Evolutionary conservation across 1,140 invertebrate genomes (phyloP), one percentile per base, ranked within the genome.

Genomic region (Pseudomyrmex flavicornis): DNA sequence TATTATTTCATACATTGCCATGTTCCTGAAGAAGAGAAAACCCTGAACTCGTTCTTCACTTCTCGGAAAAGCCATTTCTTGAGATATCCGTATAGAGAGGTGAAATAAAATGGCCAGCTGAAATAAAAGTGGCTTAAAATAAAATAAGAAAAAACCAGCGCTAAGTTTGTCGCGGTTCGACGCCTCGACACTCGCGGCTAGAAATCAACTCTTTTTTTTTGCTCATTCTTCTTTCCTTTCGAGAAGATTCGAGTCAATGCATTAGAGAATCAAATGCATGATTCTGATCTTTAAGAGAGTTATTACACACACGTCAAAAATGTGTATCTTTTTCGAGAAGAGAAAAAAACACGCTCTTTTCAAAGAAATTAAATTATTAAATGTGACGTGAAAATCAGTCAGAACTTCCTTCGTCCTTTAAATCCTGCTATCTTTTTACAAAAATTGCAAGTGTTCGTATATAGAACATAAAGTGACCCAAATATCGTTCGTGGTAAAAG

Each of bases 1-100:
- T 80, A 80, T 66, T 80, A 80, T 80, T 80, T 80, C 56, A 80
- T 80, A 80, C 66, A 70, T 80, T n/a, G 76, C 54, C 66, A 70
- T 59, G 26, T 26, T 79, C 66, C 66, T 61, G 22, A 22, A 54
- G 0, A 35, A 35, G 35, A 56, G 56, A 59, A 70, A 80, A 22
- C 44, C 76, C 76, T 22, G 44, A 35, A 20, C 76, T 80, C 44
- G 66, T 66, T 80, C 48, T 72, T 56, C 76, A 59, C 68, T 80
- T 80, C 66, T 80, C 66, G 44, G 54, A n/a, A 72, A 72, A 80
- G 44, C 54, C 46, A 72, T 80, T 80, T 72, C 76, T 80, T 59
- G 66, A 44, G 54, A 80, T 80, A 80, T 72, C 44, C 66, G 76
- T 15, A 26, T 50, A 66, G 44, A 15, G 5, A 35, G 44, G 35